These are phyloP conservation scores for Meloidogyne floridensis DNA, from an alignment of 1,140 invertebrate species.

Conservation along the genomic window DNA sequence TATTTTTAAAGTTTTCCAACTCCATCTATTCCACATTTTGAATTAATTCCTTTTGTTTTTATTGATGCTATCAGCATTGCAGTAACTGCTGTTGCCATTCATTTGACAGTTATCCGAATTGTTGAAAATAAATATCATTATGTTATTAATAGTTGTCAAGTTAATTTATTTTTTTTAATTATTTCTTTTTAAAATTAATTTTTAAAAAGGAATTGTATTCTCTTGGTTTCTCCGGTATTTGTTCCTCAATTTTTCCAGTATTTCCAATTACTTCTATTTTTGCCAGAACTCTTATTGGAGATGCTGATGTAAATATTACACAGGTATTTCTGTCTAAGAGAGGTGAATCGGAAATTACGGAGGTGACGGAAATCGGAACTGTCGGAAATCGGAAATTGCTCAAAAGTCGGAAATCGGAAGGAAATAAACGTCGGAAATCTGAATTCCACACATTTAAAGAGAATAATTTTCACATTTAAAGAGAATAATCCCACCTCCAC, in stretches of 20 bases:
- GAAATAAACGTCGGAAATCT: too few relatives aligned
- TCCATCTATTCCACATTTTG: slow-evolving; percentile 57
- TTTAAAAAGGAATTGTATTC: slow-evolving; percentile 58
- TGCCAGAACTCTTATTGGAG: slow-evolving; percentile 58
- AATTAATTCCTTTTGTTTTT: slow-evolving; percentile 57
- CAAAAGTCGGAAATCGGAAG: too few relatives aligned
- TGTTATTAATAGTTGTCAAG: slow-evolving; percentile 61
- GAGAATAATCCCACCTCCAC: too few relatives aligned
- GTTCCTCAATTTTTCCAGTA: slow-evolving; percentile 63
- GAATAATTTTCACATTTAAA: too few relatives aligned
- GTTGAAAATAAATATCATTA: slow-evolving; percentile 64
- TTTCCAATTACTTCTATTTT: slow-evolving; percentile 65
- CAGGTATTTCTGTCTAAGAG: slow-evolving; percentile 38
- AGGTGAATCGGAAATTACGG: too few relatives aligned
- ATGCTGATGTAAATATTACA: slow-evolving; percentile 59
- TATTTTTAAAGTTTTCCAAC: slow-evolving; percentile 54
- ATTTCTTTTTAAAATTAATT: background rate
- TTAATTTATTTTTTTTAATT: slow-evolving; percentile 25
- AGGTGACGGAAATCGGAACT: too few relatives aligned
- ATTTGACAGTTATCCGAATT: slow-evolving; percentile 62
- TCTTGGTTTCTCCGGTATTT: slow-evolving; percentile 59
- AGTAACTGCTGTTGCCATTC: slow-evolving; percentile 59
- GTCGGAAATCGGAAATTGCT: too few relatives aligned
- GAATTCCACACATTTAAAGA: too few relatives aligned
- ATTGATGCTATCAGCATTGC: slow-evolving; percentile 56